Evolutionary conservation across 1,140 invertebrate species (phyloP).

Genomic region (Amphibalanus amphitrite): DNA sequence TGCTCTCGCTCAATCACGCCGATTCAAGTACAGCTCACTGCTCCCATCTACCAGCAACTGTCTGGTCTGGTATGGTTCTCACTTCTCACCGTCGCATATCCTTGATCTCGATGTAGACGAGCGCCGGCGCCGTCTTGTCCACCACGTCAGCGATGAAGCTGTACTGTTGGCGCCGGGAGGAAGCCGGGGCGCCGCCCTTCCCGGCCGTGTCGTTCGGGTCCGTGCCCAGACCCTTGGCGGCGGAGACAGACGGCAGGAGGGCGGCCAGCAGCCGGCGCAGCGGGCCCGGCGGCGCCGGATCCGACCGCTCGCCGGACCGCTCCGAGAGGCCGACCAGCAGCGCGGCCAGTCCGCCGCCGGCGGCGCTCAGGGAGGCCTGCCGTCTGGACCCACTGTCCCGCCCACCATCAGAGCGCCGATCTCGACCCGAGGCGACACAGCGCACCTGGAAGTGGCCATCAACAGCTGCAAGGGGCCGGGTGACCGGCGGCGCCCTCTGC

Average conservation of each 20-base stretch:
- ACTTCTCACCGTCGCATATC: conserved; percentile 35
- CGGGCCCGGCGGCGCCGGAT: too few relatives aligned
- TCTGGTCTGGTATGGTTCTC: neutral
- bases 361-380: neutral
- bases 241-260: neutral
- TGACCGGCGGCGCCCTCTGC: too few relatives aligned
- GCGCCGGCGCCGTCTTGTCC: conserved; percentile 50
- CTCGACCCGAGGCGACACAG: neutral
- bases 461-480: too few relatives aligned
- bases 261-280: neutral
- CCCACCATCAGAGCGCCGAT: neutral
- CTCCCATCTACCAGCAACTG: too few relatives aligned
- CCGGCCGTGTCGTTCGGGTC: neutral
- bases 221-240: neutral
- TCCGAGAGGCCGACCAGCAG: neutral
- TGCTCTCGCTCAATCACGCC: too few relatives aligned
- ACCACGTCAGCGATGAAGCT: conserved; percentile 90
- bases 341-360: neutral
- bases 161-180: conserved; percentile 34
- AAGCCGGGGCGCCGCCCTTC: neutral
- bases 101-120: conserved; percentile 76
- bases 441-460: too few relatives aligned
- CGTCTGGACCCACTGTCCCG: too few relatives aligned
- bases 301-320: neutral
- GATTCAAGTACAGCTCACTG: too few relatives aligned